phyloP scores from a whole-genome alignment of 2,797 vertebrate species.

The Acanthopagrus latus region DNA sequence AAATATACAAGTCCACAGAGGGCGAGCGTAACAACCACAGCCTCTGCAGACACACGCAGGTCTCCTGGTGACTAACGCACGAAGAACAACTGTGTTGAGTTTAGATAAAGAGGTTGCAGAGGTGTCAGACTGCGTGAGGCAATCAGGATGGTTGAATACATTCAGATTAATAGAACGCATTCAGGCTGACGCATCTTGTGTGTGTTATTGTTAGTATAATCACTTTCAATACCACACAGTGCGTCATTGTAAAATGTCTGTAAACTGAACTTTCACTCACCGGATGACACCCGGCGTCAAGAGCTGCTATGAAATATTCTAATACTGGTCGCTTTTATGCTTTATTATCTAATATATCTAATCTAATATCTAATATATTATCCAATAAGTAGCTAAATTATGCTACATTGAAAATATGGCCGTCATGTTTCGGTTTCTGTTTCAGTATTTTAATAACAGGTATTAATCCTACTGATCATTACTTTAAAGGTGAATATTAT shows the following conservation, averaged over 20 bases:
- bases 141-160: neutral
- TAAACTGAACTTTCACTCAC: neutral
- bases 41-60: neutral
- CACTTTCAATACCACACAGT: neutral
- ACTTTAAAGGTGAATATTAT: neutral
- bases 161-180: conserved; percentile 8
- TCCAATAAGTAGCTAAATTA: too few relatives aligned
- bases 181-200: neutral
- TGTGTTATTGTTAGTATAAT: too few relatives aligned
- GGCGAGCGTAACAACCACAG: neutral
- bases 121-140: neutral
- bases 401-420: neutral
- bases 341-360: neutral
- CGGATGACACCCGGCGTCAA: neutral
- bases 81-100: neutral
- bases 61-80: conserved; percentile 2
- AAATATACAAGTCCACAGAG: neutral
- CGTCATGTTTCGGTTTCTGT: neutral
- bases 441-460: neutral
- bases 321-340: neutral
- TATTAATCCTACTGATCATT: neutral
- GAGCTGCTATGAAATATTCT: neutral
- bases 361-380: too few relatives aligned
- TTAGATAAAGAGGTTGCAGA: neutral
- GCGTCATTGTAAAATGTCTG: neutral